phyloP scores from a whole-genome alignment of 2,113 vertebrate genomes.

The Cinclus cinclus region DNA sequence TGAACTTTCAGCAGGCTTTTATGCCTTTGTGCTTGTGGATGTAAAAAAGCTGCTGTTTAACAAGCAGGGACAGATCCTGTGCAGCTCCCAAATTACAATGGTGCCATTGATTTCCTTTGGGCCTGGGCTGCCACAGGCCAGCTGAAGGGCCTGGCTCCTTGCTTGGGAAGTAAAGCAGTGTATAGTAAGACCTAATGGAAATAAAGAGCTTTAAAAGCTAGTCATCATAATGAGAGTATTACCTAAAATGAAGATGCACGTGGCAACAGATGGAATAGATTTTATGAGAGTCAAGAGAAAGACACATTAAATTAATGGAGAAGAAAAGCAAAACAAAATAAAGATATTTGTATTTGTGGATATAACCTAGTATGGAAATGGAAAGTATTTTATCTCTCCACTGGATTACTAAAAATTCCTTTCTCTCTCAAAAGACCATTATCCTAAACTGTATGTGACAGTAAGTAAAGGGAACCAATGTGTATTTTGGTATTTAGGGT shows the following conservation, averaged over 20 bases:
- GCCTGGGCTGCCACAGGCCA: background rate
- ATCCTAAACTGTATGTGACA: background rate
- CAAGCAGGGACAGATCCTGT: background rate
- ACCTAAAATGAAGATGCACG: background rate
- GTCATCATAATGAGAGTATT: background rate
- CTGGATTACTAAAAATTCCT: background rate
- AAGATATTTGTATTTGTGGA: background rate
- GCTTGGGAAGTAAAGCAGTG: background rate
- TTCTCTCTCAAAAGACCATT: background rate
- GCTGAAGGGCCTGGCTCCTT: background rate
- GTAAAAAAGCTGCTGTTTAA: slow-evolving; percentile 22
- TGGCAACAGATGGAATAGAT: background rate
- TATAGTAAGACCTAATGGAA: background rate
- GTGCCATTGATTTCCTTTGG: slow-evolving; percentile 19
- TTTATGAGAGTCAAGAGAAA: background rate
- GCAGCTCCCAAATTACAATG: background rate
- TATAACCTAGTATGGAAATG: background rate
- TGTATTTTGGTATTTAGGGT: background rate
- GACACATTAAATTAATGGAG: background rate
- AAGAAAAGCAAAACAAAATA: slow-evolving; percentile 10
- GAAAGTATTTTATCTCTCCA: slow-evolving; percentile 4
- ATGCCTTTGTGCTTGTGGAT: background rate
- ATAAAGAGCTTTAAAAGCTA: background rate
- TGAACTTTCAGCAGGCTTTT: background rate
- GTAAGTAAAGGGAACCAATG: background rate